Base-by-base conservation (phyloP, 2,113 vertebrate genomes). In the Platysteira castanea region DNA sequence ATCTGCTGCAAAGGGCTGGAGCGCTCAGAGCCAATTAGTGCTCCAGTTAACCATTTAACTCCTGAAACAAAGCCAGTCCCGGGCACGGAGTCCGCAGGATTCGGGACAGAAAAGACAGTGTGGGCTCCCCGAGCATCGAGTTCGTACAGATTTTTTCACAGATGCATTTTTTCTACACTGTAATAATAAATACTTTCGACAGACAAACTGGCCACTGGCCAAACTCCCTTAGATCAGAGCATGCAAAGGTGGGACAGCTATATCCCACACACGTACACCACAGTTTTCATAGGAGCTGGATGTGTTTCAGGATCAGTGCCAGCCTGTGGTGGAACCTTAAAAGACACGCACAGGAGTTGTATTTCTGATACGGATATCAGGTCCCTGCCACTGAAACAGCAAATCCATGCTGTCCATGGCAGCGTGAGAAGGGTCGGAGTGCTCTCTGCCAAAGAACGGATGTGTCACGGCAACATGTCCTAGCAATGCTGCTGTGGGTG, bases 1-100 rank as follows among this genome's bases (percentile, higher is more conserved):
- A 96, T 96, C 90, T 97, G 95, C 88, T 96, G 94, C 88, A 89
- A 95, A 95, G 92, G 90, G 77, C 71, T 84, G 75, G 65, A 96
- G 91, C 78, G 30, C 84, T 87, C 59, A 8, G 64, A 84, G 92
- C 87, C 74, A 96, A 95, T 96, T 97, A 93, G 91, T 92, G 37
- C 74, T 89, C 70, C 50, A 14, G 42, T 96, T 97, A 97, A 97
- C 96, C 42, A 31, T 92, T 96, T 89, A 61, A 77, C 24, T 97
- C 91, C 94, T 61, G 93, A 61, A 83, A 65, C 77, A 83, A 54
- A 24, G 42, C 26, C 37, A 44, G 20, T 11, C 33, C 73, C 12
- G 6, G 26, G 16, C 71, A 44, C 19, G 18, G 59, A 9, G 21
- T 49, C 18, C 1, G 31, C 3, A 3, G 50, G 53, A 73, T 41